Percentiles rank a stretch among this genome's conserved stretches.
phyloP scores from a whole-genome alignment of 2,113 vertebrate species.

The Entomyzon cyanotis region DNA sequence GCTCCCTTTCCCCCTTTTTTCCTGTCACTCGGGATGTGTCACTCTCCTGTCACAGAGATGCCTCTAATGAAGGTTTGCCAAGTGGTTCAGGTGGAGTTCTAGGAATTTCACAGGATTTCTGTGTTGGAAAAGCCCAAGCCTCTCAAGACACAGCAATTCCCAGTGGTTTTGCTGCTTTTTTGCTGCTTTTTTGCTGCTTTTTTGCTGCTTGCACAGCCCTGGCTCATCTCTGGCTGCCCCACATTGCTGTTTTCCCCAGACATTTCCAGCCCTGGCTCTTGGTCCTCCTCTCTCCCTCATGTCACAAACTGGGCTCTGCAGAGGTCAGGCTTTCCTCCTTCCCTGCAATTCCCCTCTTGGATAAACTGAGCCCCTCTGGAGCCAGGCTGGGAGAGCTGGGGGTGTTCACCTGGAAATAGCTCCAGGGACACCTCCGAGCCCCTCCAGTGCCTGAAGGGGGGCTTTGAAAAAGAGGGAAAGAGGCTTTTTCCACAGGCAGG shows the following conservation, averaged over 20 bases:
- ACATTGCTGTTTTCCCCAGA: neutral
- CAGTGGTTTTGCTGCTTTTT: neutral
- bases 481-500: neutral
- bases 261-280: neutral
- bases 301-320: too few relatives aligned
- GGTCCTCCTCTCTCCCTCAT: neutral
- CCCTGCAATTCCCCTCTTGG: neutral
- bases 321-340: neutral
- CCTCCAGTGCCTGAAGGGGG: fast-evolving
- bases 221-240: neutral
- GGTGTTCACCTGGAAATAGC: neutral
- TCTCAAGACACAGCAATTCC: neutral
- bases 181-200: too few relatives aligned
- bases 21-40: neutral
- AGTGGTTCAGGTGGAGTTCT: neutral
- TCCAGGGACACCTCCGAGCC: neutral
- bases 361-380: neutral
- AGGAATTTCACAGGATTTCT: neutral
- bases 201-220: neutral
- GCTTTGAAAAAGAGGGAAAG: neutral
- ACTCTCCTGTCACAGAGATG: neutral
- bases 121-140: neutral
- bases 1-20: neutral
- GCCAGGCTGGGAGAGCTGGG: neutral
- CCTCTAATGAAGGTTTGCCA: neutral